Percentiles rank a stretch among this genome's conserved stretches.
phyloP scores from a whole-genome alignment of 2,113 vertebrate genomes.

The Pimephales promelas region DNA sequence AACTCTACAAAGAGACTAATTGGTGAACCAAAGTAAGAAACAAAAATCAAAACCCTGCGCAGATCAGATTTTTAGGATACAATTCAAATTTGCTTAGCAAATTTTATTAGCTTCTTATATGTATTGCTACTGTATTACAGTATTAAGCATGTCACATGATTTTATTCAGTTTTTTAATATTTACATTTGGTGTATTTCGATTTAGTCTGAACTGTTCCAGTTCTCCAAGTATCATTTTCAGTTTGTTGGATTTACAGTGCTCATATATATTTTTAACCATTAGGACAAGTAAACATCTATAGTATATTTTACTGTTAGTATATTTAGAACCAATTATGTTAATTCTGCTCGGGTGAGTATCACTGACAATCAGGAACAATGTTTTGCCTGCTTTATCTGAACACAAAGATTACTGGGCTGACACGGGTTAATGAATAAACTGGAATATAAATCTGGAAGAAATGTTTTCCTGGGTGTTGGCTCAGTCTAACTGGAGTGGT shows the following conservation, averaged over 20 bases:
- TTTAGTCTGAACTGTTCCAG: background rate
- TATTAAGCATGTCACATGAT: background rate
- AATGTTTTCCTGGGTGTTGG: slow-evolving; percentile 21
- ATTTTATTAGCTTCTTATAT: background rate
- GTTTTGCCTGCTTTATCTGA: background rate
- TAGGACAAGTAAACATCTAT: background rate
- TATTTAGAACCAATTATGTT: background rate
- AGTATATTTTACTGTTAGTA: background rate
- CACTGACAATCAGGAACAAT: background rate
- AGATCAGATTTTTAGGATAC: background rate
- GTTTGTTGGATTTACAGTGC: background rate
- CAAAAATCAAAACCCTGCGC: background rate
- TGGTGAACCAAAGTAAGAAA: slow-evolving; percentile 15
- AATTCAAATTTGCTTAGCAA: background rate
- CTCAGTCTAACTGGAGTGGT: slow-evolving; percentile 20
- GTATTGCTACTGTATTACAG: background rate
- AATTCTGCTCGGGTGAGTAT: background rate
- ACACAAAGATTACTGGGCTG: background rate
- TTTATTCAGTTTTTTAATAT: background rate
- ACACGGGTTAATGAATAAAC: background rate
- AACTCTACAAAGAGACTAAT: slow-evolving; percentile 6
- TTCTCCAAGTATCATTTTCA: background rate
- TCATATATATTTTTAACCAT: background rate
- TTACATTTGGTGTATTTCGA: background rate
- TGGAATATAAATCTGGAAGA: slow-evolving; percentile 16